Conservation (phyloP, 2,113 vertebrate species). For the Mobula hypostoma region DNA sequence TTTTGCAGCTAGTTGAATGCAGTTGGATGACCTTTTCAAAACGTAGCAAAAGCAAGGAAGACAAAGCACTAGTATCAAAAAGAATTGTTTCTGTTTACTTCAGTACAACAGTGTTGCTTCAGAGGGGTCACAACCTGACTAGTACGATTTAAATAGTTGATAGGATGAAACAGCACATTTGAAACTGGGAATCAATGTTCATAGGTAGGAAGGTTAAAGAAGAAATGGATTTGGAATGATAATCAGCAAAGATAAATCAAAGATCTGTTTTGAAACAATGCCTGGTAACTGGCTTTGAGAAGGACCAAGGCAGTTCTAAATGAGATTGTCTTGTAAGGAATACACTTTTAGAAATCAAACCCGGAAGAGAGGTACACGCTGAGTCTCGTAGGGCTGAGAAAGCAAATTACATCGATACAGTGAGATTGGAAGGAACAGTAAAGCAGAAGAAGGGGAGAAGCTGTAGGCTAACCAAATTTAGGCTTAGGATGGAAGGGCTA, state of each 20-base stretch:
- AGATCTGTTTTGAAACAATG: not conserved
- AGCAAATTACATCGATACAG: not conserved
- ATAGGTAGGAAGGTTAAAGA: not conserved
- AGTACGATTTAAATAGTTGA: not conserved
- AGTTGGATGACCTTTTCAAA: not conserved
- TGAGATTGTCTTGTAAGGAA: not conserved
- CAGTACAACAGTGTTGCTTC: no score
- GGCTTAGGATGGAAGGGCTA: not conserved
- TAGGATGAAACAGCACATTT: not conserved
- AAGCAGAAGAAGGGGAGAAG: not conserved
- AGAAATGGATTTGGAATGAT: not conserved
- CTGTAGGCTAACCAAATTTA: not conserved
- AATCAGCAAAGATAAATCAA: not conserved
- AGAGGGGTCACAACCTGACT: not conserved
- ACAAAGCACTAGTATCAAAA: not conserved
- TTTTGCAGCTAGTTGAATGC: not conserved
- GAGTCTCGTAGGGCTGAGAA: not conserved
- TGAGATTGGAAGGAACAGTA: not conserved
- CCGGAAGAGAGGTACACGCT: not conserved
- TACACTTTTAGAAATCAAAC: not conserved
- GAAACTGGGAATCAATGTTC: not conserved
- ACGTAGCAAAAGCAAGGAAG: no score
- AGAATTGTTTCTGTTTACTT: not conserved
- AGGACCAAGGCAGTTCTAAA: not conserved
- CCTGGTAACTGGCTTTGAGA: not conserved